Evolutionary conservation across 1,140 invertebrate species (phyloP), one percentile per base, ranked within the genome.

Genomic region (Orius laevigatus): DNA sequence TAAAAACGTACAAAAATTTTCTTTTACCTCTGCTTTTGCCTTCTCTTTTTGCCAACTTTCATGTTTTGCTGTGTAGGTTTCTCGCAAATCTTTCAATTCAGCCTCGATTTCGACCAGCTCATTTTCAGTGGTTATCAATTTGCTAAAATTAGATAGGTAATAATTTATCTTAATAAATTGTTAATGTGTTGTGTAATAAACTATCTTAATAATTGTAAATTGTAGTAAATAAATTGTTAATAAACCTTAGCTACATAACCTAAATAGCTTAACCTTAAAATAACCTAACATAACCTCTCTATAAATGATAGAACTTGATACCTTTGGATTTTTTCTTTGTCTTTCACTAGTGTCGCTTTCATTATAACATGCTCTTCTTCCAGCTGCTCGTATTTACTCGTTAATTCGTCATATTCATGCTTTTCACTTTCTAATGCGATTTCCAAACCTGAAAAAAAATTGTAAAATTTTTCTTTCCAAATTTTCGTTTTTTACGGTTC

Each of bases 321-420:
- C 69, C 59, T 65, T 56, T 76, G 71, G 25, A 81, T 55, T 34
- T 71, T 70, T 68, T 86, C 76, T 56, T 83, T 86, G 61, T 88
- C 81, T 33, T 75, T 76, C 4, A 81, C 78, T 1, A 85, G 63
- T 63, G 81, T 72, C 11, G 79, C 74, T 62, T 86, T 87, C 43
- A 77, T 78, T 0, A 81, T 71, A 0, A 84, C 79, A 54, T 82
- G 81, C 58, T 87, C 82, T 61, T 87, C 82, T 58, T 80, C 77
- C n/a, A 91, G 63, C 50, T 81, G 69, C 58, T 85, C 84, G 62
- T 87, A 84, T 61, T 83, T 85, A 2, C 70, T 67, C 19, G 80
- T 85, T 5, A 90, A 65, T 54, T 87, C 83, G 51, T 84, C 78
- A 61, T 81, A 82, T 53, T 84, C 78, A 50, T 79, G 73, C 48